A percentile compares a stretch with the other conserved stretches of the same genome.
Conservation (phyloP, 1,140 invertebrate species). For the Microplitis mediator region DNA sequence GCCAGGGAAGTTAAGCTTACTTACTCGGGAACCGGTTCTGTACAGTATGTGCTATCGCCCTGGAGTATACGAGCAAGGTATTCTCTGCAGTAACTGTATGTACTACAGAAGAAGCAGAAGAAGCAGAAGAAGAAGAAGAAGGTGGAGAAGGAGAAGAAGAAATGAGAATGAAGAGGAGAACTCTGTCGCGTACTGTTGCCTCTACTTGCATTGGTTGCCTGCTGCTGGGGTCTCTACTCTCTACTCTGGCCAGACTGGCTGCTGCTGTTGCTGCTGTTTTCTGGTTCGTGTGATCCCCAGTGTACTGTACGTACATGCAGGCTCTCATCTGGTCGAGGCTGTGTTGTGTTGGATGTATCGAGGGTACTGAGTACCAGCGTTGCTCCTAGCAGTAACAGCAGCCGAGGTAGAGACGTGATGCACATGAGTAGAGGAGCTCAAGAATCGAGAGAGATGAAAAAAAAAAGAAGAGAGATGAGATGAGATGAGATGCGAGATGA, state of each 20-base stretch:
- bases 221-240: neutral
- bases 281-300: neutral
- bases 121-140: too few species aligned
- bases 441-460: too few species aligned
- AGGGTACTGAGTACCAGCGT: neutral
- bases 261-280: neutral
- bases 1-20: slow-evolving; percentile 2
- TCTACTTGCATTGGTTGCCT: slow-evolving; percentile 5
- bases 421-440: too few species aligned
- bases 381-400: neutral
- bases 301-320: too few species aligned
- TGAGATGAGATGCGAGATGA: too few species aligned
- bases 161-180: too few species aligned
- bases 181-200: slow-evolving; percentile 1
- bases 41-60: slow-evolving; percentile 4
- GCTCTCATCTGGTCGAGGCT: too few species aligned
- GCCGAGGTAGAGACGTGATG: neutral
- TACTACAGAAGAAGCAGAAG: too few species aligned
- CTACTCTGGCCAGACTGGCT: neutral
- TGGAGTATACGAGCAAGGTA: neutral
- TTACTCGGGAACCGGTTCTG: slow-evolving; percentile 28
- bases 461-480: too few species aligned
- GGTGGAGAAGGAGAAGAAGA: too few species aligned
- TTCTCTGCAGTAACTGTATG: slow-evolving; percentile 11
- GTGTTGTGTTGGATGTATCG: too few species aligned